Evolutionary conservation across 1,140 invertebrate species (phyloP), one percentile per base, ranked within the genome.

Genomic region (Linepithema humile): DNA sequence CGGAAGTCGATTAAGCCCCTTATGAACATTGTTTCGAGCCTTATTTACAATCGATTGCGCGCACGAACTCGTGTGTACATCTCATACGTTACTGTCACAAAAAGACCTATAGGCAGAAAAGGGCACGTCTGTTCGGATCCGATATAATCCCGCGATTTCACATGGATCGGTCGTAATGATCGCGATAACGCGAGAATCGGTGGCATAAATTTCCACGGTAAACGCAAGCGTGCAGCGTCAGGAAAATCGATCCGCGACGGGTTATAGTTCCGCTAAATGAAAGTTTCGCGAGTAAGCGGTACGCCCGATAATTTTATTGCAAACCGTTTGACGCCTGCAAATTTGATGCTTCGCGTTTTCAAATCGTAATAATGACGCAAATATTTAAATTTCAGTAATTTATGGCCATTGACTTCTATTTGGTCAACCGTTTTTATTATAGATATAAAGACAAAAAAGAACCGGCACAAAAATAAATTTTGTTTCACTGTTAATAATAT

Each of bases 41-140:
- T n/a, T n/a, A 53, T 87, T 85, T 82, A 82, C 70, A 64, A 70
- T 26, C 84, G 83, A 85, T 87, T 70, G 62, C 48, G 7, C 69
- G 69, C 38, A 17, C 23, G 38, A 86, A 84, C 29, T 65, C 38
- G 40, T 60, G 65, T 72, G 82, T n/a, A 48, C 17, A 80, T 84
- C 60, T 72, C 67, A 29, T 40, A 70, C 32, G 50, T 53, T 17
- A n/a, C 35, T 45, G 9, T 38, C 10, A 23, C 6, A n/a, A 15
- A 7, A 35, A 35, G 45, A 29, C 26, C 12, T 69, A 70, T 38
- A 50, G 50, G 15, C 9, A 67, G 29, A 35, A 26, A 55, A 38
- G 17, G 9, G 23, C 9, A 12, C 38, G 55, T 29, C 17, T 20
- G 38, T 40, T 40, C 10, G 12, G 35, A 10, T 23, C 43, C 35